Evolutionary conservation across 2,888 invertebrate genomes (phyloP).

Genomic region (Saturnia pavonia): DNA sequence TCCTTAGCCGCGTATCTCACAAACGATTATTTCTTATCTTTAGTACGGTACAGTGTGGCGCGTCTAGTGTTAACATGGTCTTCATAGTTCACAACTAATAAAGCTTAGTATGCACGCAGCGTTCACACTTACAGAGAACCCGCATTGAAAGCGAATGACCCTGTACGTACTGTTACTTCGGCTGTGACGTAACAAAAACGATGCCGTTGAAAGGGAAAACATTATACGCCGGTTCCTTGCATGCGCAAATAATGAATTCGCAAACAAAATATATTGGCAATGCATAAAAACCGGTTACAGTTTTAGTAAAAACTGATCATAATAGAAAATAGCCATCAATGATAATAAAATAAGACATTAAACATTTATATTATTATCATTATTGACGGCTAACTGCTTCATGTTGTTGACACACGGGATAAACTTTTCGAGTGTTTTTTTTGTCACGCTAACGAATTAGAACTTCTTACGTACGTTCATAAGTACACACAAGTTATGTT

Average conservation of each 20-base stretch:
- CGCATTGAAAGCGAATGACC: slow-evolving; percentile 8
- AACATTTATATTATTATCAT: too few relatives aligned
- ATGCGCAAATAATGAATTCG: not conserved
- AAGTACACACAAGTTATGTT: too few relatives aligned
- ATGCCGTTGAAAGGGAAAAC: slow-evolving; percentile 11
- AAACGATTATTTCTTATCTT: not conserved
- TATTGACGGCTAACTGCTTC: too few relatives aligned
- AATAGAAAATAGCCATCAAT: too few relatives aligned
- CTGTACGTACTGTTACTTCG: slow-evolving; percentile 13
- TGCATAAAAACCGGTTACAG: not conserved
- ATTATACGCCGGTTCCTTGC: slow-evolving; percentile 4
- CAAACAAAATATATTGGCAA: not conserved
- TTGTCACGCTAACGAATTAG: too few relatives aligned
- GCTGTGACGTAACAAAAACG: slow-evolving; percentile 7
- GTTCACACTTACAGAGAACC: not conserved
- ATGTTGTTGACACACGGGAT: too few relatives aligned
- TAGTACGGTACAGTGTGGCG: not conserved
- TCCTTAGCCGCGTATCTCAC: not conserved
- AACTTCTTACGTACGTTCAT: too few relatives aligned
- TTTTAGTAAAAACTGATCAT: not conserved
- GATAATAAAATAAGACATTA: too few relatives aligned
- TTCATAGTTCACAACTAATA: not conserved
- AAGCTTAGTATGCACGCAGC: not conserved
- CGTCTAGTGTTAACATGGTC: not conserved
- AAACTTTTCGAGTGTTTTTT: too few relatives aligned